Conservation (phyloP, 2,888 invertebrate species). For the Boloria euphrosyne region DNA sequence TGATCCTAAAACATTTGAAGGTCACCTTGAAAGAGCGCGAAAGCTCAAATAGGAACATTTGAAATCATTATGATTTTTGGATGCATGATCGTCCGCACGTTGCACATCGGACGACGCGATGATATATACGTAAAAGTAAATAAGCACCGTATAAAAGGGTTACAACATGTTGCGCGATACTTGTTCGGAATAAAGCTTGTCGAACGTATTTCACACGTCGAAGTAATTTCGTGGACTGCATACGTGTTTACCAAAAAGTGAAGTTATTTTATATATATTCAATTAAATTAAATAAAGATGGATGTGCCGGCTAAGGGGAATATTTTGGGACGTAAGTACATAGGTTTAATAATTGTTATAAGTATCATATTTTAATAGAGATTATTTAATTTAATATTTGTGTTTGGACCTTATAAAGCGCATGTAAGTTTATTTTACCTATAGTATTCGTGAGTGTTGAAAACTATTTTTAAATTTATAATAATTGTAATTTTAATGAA, state of each 20-base stretch:
- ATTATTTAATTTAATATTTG: not conserved
- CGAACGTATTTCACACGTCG: constrained; percentile 4
- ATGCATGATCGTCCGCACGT: constrained; percentile 44
- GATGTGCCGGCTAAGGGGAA: constrained; percentile 82
- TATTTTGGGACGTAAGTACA: constrained; percentile 82
- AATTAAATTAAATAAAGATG: constrained; percentile 51
- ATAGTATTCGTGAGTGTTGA: too few species aligned
- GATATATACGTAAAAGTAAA: constrained; percentile 23
- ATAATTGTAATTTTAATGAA: too few species aligned
- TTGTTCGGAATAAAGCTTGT: constrained; percentile 33
- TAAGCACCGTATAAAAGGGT: constrained; percentile 37
- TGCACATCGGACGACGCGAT: constrained; percentile 14
- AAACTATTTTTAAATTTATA: too few species aligned
- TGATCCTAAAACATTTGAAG: constrained; percentile 57
- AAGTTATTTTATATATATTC: not conserved
- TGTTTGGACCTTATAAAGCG: not conserved
- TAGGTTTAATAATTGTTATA: not conserved
- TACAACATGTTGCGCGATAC: constrained; percentile 44
- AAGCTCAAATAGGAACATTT: constrained; percentile 57
- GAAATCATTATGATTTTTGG: constrained; percentile 40
- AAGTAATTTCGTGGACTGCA: not conserved
- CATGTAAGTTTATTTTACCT: too few species aligned
- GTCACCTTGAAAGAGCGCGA: constrained; percentile 75
- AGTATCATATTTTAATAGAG: not conserved
- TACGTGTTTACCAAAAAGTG: constrained; percentile 8